These are phyloP conservation scores for Agrochola lota DNA, from an alignment of 2,888 invertebrate species.

Conservation along the genomic window DNA sequence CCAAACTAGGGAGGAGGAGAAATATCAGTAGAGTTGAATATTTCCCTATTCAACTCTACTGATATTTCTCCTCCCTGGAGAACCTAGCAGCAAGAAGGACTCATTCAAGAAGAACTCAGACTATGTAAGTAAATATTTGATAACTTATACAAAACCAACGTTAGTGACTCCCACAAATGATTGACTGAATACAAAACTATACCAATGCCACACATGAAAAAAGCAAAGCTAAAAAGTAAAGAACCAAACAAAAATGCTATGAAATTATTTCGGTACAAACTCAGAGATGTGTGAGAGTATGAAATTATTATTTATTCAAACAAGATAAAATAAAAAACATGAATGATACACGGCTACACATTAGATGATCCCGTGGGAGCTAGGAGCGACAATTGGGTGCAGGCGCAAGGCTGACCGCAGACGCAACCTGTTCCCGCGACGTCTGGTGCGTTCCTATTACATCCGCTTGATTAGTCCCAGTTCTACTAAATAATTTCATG, in stretches of 20 bases:
- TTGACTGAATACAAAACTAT: not conserved
- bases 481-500: not conserved
- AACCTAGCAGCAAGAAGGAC: not conserved
- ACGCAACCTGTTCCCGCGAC: conserved; percentile 45
- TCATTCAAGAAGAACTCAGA: not conserved
- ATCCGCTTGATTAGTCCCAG: not conserved
- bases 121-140: too few relatives aligned
- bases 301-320: not conserved
- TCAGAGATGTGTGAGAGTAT: not conserved
- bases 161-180: too few relatives aligned
- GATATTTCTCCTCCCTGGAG: too few relatives aligned
- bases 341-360: conserved; percentile 1
- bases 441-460: conserved; percentile 27
- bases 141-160: too few relatives aligned
- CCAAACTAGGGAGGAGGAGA: too few relatives aligned
- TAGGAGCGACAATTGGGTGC: conserved; percentile 46
- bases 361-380: conserved; percentile 57
- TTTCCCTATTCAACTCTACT: too few relatives aligned
- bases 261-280: not conserved
- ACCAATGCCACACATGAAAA: not conserved
- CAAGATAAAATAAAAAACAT: conserved; percentile 1
- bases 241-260: not conserved
- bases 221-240: not conserved
- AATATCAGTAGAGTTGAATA: too few relatives aligned
- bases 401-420: conserved; percentile 49